Base-by-base conservation (phyloP, 2,797 vertebrate species). In the Squalus acanthias region DNA sequence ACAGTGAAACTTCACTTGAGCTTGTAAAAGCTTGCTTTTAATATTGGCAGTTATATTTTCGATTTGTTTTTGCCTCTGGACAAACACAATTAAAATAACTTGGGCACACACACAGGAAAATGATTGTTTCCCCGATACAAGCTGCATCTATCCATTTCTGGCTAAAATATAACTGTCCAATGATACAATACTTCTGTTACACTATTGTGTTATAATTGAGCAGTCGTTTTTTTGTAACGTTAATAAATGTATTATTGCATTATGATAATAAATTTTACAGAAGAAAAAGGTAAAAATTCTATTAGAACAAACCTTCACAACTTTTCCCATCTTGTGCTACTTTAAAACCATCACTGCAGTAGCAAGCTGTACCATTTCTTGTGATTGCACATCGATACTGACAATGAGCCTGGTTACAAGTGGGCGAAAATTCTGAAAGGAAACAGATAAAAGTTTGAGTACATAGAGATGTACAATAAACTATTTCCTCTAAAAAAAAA, bases 321-420 rank as follows among this genome's bases (percentile, higher is more conserved):
- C 98, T 99, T 92, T 98, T 98, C 46, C 98, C 98, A 15, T 99
- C 98, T 26, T 98, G 97, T 96, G 98, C 98, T 0, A 99, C 97
- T 98, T 99, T 98, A 26, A 99, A 99, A n/a, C 99, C 99, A 67
- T 99, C 98, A 5, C 98, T 97, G 33, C 99, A 99, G 98, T 99
- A 99, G 96, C 99, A 99, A 97, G 98, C 98, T 76, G 98, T 99
- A 97, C 98, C 98, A 2, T 99, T 99, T 97, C 98, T 99, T 96
- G 98, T 98, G 97, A 99, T 98, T 97, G 99, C 98, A 97, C 99
- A 99, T 97, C 98, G 99, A 85, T 99, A 98, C 50, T 98, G 99
- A 97, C 99, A 99, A 6, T 98, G 98, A 97, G 99, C 97, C 97
- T 98, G 98, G 2, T 99, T 99, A 98, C 99, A 99, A 96, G 96